Conservation (phyloP, 2,888 invertebrate genomes). For the Dasysyrphus albostriatus region DNA sequence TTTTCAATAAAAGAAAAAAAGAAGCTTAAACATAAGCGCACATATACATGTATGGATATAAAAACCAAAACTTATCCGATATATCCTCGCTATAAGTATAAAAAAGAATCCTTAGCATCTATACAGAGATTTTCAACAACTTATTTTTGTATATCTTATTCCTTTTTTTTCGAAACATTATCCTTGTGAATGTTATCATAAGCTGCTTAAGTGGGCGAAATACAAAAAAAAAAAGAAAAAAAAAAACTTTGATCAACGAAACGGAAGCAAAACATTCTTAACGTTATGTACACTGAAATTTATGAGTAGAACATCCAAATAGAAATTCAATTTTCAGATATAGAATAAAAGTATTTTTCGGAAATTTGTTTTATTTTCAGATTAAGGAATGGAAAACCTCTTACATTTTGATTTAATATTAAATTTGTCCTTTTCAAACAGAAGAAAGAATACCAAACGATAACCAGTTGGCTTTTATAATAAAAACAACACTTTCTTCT, state of each 20-base stretch:
- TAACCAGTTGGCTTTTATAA: conserved; percentile 36
- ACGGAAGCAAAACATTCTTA: conserved; percentile 44
- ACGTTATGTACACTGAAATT: conserved; percentile 34
- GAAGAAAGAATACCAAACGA: conserved; percentile 32
- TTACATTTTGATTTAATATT: conserved; percentile 55
- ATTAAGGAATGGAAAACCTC: conserved; percentile 43
- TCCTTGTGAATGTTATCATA: conserved; percentile 60
- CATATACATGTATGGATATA: no score
- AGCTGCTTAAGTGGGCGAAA: conserved; percentile 59
- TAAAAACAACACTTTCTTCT: conserved; percentile 17
- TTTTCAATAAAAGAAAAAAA: conserved; percentile 45
- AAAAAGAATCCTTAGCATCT: conserved; percentile 41
- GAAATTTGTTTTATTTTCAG: conserved; percentile 42
- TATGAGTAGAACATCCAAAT: conserved; percentile 52
- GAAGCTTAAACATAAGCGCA: conserved; percentile 23
- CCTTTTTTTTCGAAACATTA: conserved; percentile 49
- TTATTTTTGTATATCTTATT: conserved; percentile 19
- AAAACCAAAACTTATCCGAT: conserved; percentile 29
- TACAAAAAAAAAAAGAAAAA: not conserved
- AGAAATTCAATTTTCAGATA: conserved; percentile 69
- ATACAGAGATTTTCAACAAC: not conserved
- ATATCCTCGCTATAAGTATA: not conserved
- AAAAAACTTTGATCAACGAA: conserved; percentile 64
- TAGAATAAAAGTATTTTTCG: conserved; percentile 36
- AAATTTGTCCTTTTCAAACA: conserved; percentile 33